A percentile compares a stretch with the other conserved stretches of the same genome.
Conservation (phyloP, 1,140 invertebrate species). For the Trichonephila clavipes region DNA sequence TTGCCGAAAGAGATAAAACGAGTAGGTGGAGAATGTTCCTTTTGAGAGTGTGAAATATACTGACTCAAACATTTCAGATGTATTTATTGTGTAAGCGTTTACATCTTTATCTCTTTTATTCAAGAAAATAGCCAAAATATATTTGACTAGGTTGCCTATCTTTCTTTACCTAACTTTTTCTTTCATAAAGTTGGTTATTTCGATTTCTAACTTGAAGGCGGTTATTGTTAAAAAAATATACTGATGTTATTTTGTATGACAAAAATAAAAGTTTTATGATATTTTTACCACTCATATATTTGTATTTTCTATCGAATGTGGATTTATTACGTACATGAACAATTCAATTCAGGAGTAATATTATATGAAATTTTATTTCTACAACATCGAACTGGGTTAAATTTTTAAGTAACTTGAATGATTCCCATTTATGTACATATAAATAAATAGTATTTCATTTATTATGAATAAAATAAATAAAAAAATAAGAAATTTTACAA, state of each 20-base stretch:
- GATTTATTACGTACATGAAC: no score
- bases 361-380: no score
- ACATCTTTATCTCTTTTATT: conserved; percentile 43
- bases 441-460: neutral
- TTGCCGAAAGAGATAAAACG: conserved; percentile 44
- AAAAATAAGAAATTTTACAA: neutral
- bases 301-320: no score
- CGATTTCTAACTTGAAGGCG: neutral
- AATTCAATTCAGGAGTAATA: no score
- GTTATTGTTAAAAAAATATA: neutral
- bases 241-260: no score
- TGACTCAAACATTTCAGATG: conserved; percentile 36
- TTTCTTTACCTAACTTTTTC: neutral
- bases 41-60: conserved; percentile 42
- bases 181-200: neutral
- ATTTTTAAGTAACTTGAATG: neutral
- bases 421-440: neutral
- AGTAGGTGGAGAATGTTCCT: conserved; percentile 16
- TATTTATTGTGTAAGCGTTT: neutral
- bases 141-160: conserved; percentile 18
- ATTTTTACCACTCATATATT: no score
- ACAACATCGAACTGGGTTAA: no score
- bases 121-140: conserved; percentile 2
- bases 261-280: no score
- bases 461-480: neutral